Evolutionary conservation across 2,113 vertebrate species (phyloP).

Genomic region (Eubucco bourcierii): DNA sequence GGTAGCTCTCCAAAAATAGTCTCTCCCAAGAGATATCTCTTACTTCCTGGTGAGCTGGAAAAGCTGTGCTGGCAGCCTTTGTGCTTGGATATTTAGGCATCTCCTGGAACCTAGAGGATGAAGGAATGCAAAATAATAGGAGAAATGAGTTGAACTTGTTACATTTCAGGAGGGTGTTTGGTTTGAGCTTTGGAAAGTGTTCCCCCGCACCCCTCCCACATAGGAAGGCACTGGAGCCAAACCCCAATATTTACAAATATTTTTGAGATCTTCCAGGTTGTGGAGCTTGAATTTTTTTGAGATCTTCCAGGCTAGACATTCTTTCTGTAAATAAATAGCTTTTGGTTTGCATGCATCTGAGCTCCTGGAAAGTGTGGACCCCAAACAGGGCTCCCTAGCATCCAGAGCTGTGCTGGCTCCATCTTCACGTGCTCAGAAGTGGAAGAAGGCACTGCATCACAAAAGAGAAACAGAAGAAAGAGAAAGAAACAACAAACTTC

Average conservation of each 20-base stretch:
- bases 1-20: slow-evolving; percentile 52
- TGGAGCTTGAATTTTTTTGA: background rate
- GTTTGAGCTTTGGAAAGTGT: background rate
- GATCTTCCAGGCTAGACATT: background rate
- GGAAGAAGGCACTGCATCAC: background rate
- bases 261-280: slow-evolving; percentile 37
- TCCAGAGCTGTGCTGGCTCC: background rate
- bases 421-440: background rate
- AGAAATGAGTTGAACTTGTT: slow-evolving; percentile 4
- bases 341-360: background rate
- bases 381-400: background rate
- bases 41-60: slow-evolving; percentile 60
- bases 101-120: slow-evolving; percentile 16
- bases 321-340: background rate
- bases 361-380: background rate
- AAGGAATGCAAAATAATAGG: slow-evolving; percentile 56
- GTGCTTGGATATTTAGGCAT: slow-evolving; percentile 14
- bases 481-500: background rate
- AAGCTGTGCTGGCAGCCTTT: slow-evolving; percentile 42
- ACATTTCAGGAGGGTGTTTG: background rate
- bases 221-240: slow-evolving; percentile 24
- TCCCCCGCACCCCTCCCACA: background rate
- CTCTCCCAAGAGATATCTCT: slow-evolving; percentile 56
- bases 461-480: background rate
- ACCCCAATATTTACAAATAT: slow-evolving; percentile 28